Evolutionary conservation across 2,888 invertebrate species (phyloP).

Genomic region (Xestobium rufovillosum): DNA sequence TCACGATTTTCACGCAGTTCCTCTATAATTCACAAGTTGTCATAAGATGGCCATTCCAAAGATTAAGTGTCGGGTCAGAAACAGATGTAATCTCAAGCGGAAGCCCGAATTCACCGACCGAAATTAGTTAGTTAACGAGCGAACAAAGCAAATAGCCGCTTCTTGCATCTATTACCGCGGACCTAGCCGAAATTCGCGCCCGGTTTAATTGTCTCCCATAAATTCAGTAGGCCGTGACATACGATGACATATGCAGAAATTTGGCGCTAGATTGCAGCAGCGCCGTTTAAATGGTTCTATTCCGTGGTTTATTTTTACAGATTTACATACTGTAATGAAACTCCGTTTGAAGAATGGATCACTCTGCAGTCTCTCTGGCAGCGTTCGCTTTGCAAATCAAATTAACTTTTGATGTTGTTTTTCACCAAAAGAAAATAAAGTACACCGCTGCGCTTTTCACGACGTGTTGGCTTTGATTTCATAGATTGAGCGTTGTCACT

Average conservation of each 20-base stretch:
- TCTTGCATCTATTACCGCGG: conserved; percentile 29
- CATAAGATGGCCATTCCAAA: conserved; percentile 28
- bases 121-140: conserved; percentile 24
- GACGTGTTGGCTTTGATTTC: too few relatives aligned
- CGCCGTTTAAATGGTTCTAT: neutral
- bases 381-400: too few relatives aligned
- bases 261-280: conserved; percentile 1
- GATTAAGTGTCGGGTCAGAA: conserved; percentile 28
- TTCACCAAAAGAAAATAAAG: too few relatives aligned
- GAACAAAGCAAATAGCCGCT: conserved; percentile 27
- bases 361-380: conserved; percentile 9
- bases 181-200: conserved; percentile 22
- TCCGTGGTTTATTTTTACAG: conserved; percentile 14
- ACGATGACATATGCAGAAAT: conserved; percentile 11
- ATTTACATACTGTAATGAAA: conserved; percentile 29
- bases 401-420: too few relatives aligned
- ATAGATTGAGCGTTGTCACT: too few relatives aligned
- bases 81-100: conserved; percentile 28
- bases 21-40: conserved; percentile 24
- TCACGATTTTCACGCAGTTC: conserved; percentile 9
- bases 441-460: too few relatives aligned
- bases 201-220: conserved; percentile 27
- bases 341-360: conserved; percentile 20
- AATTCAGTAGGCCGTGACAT: conserved; percentile 19
- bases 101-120: conserved; percentile 27